These are phyloP conservation scores for Pseudocheirus occidentalis DNA, from an alignment of 2,797 vertebrate species.

Conservation along the genomic window DNA sequence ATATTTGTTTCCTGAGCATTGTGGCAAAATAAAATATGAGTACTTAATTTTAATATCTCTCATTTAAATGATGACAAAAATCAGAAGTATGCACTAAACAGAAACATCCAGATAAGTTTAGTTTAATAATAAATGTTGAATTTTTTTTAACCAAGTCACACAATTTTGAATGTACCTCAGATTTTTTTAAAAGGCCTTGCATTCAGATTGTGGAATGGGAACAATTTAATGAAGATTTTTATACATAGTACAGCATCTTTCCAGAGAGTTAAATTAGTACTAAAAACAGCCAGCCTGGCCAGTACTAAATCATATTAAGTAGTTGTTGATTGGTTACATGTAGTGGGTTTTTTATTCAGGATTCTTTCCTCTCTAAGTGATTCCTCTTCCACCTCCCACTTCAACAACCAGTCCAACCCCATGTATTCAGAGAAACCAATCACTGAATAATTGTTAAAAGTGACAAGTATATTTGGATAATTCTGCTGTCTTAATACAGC, in stretches of 20 bases:
- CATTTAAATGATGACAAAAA: conserved; percentile 49
- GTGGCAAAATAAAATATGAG: conserved; percentile 59
- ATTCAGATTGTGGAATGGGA: conserved; percentile 72
- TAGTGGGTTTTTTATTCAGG: conserved; percentile 58
- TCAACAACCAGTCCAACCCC: conserved; percentile 58
- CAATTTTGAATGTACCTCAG: conserved; percentile 81
- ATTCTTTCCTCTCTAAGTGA: conserved; percentile 1
- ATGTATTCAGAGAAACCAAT: conserved; percentile 63
- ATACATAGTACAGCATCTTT: conserved; percentile 61
- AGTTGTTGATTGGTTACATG: conserved; percentile 61
- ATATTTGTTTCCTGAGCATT: conserved; percentile 66
- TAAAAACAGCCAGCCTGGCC: conserved; percentile 72
- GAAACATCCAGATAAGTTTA: conserved; percentile 65
- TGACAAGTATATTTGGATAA: conserved; percentile 56
- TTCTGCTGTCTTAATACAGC: conserved; percentile 58
- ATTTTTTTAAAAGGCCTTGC: conserved; percentile 73
- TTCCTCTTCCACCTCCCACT: conserved; percentile 53
- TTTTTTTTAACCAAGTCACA: conserved; percentile 76
- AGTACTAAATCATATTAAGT: conserved; percentile 61
- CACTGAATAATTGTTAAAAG: conserved; percentile 57
- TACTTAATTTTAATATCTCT: conserved; percentile 70
- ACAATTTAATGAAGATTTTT: conserved; percentile 60
- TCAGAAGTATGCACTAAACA: conserved; percentile 53
- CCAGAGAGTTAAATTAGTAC: conserved; percentile 64
- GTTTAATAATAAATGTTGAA: conserved; percentile 73